Evolutionary conservation across 2,797 vertebrate genomes (phyloP).

Genomic region (Chiroxiphia lanceolata): DNA sequence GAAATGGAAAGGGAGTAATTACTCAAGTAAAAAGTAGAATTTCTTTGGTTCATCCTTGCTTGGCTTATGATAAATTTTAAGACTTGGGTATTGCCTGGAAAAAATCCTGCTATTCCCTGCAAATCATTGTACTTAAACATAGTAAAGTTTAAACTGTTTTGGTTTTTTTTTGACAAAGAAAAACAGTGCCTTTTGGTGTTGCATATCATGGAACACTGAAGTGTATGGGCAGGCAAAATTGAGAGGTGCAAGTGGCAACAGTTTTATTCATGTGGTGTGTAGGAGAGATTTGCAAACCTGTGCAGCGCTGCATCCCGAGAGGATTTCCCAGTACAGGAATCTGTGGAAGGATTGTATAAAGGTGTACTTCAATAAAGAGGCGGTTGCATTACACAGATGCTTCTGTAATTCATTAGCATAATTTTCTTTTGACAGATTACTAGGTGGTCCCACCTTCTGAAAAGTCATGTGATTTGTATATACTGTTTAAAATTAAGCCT

Average conservation of each 20-base stretch:
- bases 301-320: conserved; percentile 64
- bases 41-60: conserved; percentile 22
- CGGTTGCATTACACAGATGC: conserved; percentile 70
- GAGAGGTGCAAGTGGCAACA: conserved; percentile 76
- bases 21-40: neutral
- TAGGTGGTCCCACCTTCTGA: conserved; percentile 72
- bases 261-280: conserved; percentile 73
- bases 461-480: conserved; percentile 82
- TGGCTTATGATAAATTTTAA: conserved; percentile 42
- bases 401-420: conserved; percentile 74
- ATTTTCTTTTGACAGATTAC: conserved; percentile 71
- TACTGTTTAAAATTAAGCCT: conserved; percentile 85
- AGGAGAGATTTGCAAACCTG: conserved; percentile 70
- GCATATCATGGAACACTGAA: conserved; percentile 73
- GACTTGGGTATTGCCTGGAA: conserved; percentile 51
- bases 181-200: conserved; percentile 74
- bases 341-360: conserved; percentile 71
- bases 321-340: conserved; percentile 67
- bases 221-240: conserved; percentile 68
- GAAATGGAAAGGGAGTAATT: conserved; percentile 50
- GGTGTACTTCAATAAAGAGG: conserved; percentile 73
- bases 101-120: conserved; percentile 64
- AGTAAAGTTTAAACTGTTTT: conserved; percentile 46
- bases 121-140: conserved; percentile 75
- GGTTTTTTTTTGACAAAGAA: neutral